A percentile compares a stretch with the other conserved stretches of the same genome.
Conservation (phyloP, 2,113 vertebrate species). For the Pao palembangensis region DNA sequence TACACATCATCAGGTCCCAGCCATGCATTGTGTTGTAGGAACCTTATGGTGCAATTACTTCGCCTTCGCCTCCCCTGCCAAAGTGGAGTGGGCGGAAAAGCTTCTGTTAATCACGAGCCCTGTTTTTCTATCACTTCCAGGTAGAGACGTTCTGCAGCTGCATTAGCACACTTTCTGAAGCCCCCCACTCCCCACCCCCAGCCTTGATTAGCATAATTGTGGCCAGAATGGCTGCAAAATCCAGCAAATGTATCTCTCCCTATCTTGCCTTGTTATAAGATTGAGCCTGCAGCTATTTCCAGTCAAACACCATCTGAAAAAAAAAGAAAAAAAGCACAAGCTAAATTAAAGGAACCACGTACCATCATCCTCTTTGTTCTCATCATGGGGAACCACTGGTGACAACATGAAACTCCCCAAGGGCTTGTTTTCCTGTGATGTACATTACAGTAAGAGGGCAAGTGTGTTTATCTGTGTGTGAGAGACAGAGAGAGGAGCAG, state of each 20-base stretch:
- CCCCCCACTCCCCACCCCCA: neutral
- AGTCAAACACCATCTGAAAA: slow-evolving; percentile 14
- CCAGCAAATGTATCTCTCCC: slow-evolving; percentile 33
- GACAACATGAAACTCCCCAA: slow-evolving; percentile 26
- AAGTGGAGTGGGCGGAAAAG: slow-evolving; percentile 64
- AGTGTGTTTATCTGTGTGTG: slow-evolving; percentile 22
- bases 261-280: slow-evolving; percentile 32
- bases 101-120: slow-evolving; percentile 72
- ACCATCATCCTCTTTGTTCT: slow-evolving; percentile 26
- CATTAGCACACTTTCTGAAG: slow-evolving; percentile 58
- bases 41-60: slow-evolving; percentile 69
- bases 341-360: slow-evolving; percentile 62
- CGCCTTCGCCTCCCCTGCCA: slow-evolving; percentile 57
- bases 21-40: slow-evolving; percentile 61
- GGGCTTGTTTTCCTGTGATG: slow-evolving; percentile 51
- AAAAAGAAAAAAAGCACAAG: slow-evolving; percentile 29
- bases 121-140: slow-evolving; percentile 67
- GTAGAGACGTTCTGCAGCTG: slow-evolving; percentile 52
- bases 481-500: slow-evolving; percentile 7
- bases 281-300: slow-evolving; percentile 27
- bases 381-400: slow-evolving; percentile 29
- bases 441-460: slow-evolving; percentile 46
- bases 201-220: slow-evolving; percentile 63
- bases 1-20: slow-evolving; percentile 69
- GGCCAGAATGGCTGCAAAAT: slow-evolving; percentile 56